phyloP scores from a whole-genome alignment of 2,797 vertebrate genomes.

The Podarcis lilfordi region DNA sequence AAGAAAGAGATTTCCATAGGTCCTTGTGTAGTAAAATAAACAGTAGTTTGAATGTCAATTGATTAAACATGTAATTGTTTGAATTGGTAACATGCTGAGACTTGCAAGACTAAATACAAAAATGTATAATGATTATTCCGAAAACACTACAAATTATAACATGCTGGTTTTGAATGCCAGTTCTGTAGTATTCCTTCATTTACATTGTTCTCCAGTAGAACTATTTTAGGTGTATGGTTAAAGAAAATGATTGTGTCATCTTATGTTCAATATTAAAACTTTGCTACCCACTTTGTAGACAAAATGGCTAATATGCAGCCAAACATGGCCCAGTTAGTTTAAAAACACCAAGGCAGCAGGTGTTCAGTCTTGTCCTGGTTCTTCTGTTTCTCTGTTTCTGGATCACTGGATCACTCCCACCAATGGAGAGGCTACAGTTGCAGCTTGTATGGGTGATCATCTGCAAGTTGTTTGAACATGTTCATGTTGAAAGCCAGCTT shows the following conservation, averaged over 20 bases:
- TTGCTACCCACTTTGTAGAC: neutral
- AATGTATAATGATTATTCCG: neutral
- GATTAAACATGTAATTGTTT: neutral
- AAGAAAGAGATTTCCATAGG: neutral
- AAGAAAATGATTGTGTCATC: neutral
- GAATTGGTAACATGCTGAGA: neutral
- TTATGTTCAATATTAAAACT: neutral
- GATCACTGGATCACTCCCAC: neutral
- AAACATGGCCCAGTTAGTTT: neutral
- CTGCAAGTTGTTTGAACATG: neutral
- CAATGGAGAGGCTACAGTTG: neutral
- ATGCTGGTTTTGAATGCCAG: neutral
- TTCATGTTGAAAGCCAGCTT: neutral
- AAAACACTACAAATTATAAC: too few relatives aligned
- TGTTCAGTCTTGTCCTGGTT: neutral
- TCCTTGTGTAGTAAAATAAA: neutral
- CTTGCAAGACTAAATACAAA: neutral
- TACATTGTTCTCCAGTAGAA: neutral
- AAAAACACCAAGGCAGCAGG: neutral
- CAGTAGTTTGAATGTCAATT: neutral
- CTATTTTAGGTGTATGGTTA: neutral
- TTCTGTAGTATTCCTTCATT: neutral
- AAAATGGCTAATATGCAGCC: neutral
- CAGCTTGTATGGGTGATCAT: neutral
- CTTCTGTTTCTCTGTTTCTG: neutral